These are phyloP conservation scores for Palythoa caribaeorum DNA, from an alignment of 92 coral and sea anemone genomes.

Conservation along the genomic window DNA sequence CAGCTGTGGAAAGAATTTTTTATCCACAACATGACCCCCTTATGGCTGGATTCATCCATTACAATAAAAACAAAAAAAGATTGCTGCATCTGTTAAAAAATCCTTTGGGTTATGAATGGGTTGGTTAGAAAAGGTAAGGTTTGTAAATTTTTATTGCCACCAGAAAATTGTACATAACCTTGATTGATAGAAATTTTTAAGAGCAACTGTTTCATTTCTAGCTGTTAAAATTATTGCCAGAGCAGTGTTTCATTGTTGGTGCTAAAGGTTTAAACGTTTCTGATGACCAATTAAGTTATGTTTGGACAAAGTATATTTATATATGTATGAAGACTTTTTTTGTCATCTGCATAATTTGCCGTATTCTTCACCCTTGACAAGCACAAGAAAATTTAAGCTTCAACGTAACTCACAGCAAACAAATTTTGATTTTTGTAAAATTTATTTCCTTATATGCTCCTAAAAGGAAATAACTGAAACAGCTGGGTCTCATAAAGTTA, in stretches of 20 bases:
- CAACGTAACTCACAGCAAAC: not conserved
- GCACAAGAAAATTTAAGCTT: not conserved
- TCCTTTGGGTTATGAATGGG: not conserved
- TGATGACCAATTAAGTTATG: not conserved
- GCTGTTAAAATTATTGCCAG: not conserved
- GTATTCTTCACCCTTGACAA: not conserved
- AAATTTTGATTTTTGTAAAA: conserved; percentile 19
- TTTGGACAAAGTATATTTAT: conserved; percentile 12
- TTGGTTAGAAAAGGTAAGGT: conserved; percentile 3
- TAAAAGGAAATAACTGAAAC: not conserved
- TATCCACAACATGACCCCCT: conserved; percentile 18
- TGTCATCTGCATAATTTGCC: conserved; percentile 7
- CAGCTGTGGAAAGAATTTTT: conserved; percentile 3
- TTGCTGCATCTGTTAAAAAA: not conserved
- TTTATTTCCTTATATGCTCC: conserved; percentile 2
- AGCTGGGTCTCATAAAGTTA: conserved; percentile 8
- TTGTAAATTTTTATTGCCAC: not conserved
- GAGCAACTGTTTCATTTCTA: conserved; percentile 18
- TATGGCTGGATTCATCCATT: conserved; percentile 11
- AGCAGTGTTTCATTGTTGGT: conserved; percentile 6
- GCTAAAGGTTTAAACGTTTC: conserved; percentile 4
- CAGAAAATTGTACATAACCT: conserved; percentile 1
- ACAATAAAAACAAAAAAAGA: too few relatives aligned
- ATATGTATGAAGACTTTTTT: conserved; percentile 9
- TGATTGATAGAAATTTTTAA: not conserved